Conservation (phyloP, 2,888 invertebrate genomes). For the Hermaeophaga mercurialis region DNA sequence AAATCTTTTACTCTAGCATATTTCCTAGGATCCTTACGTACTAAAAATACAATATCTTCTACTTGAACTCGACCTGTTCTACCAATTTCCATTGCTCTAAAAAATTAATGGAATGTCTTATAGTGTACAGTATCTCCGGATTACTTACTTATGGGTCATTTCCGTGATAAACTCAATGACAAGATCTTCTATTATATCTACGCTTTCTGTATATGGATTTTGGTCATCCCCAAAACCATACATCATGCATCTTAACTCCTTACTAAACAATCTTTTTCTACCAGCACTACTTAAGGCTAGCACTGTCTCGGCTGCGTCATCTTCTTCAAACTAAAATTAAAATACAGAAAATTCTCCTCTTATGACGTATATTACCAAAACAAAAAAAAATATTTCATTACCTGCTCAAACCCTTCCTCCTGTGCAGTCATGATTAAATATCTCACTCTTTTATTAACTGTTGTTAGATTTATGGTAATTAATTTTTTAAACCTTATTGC, state of each 20-base stretch:
- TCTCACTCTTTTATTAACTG: too few relatives aligned
- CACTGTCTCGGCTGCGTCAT: constrained; percentile 71
- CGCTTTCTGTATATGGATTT: constrained; percentile 98
- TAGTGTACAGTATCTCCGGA: neutral
- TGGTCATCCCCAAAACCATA: constrained; percentile 99
- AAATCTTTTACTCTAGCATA: constrained; percentile 97
- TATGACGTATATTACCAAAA: too few relatives aligned
- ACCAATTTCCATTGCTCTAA: constrained; percentile 94
- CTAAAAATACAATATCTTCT: constrained; percentile 96
- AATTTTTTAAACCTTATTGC: too few relatives aligned
- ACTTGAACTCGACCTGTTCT: constrained; percentile 96
- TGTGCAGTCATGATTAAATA: constrained; percentile 42
- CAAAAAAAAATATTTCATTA: too few relatives aligned
- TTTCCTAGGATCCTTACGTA: constrained; percentile 94
- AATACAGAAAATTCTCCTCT: constrained; percentile 41
- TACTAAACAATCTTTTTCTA: constrained; percentile 85
- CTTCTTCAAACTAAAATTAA: constrained; percentile 64
- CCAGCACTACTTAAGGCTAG: constrained; percentile 66
- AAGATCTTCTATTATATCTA: constrained; percentile 95
- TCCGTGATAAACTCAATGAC: constrained; percentile 98
- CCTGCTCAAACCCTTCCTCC: constrained; percentile 50
- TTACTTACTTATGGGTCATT: constrained; percentile 78
- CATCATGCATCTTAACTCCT: constrained; percentile 97
- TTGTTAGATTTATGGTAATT: too few relatives aligned
- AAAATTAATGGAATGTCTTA: constrained; percentile 35